Base-by-base conservation (phyloP, 2,113 vertebrate species). In the Myanophis thanlyinensis region DNA sequence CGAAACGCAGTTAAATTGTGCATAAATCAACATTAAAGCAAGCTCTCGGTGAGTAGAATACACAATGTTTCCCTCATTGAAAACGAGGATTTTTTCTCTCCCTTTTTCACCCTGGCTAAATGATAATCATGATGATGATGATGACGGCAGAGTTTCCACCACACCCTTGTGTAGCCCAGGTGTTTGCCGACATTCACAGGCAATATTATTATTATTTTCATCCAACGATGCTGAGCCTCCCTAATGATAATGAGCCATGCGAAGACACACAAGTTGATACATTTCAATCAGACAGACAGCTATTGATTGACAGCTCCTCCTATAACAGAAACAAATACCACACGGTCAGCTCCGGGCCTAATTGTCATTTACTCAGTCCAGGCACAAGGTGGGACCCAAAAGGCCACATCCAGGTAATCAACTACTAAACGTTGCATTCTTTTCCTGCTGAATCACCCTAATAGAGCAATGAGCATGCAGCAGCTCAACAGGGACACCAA, bases 361-460 rank as follows among this genome's bases (percentile, higher is more conserved):
- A 95, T 95, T 96, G 90, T 94, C 84, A 35, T 91, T 96, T 95
- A 91, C 89, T 96, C 91, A 94, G 94, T 95, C 94, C 90, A 93
- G 96, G 92, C 47, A 89, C 94, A 90, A n/a, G n/a, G n/a, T n/a
- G 23, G 89, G 88, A 92, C 94, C 96, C 92, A 86, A 91, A 92
- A 94, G 90, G 92, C 59, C 49, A 91, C 95, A 94, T 30, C 27
- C 59, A 51, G 89, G 73, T 35, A 93, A 94, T 93, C 59, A 90
- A n/a, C 53, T 87, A n/a, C 53, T 87, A 5, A 0, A 46, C 90
- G 23, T 62, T n/a, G 80, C 40, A 51, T 89, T 94, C 95, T 92
- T 93, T 62, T 84, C 93, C 85, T n/a, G 84, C 59, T 92, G n/a
- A 93, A 93, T 59, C 93, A 52, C 92, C 67, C 84, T 67, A 62